A percentile compares a stretch with the other conserved stretches of the same genome.
These are phyloP conservation scores for human (Homo sapiens) DNA, from an alignment of 2,113 vertebrate genomes.

Conservation along the genomic window GRCh38 chr16:6317001-6317500, in stretches of 20 bases:
- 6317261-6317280: neutral
- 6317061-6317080: constrained; percentile 61
- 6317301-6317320: neutral
- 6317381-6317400: rapidly evolving
- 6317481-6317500: neutral
- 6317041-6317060: constrained; percentile 82
- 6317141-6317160: neutral
- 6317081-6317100: neutral
- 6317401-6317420: neutral
- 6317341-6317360: neutral
- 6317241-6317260: neutral
- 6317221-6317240: neutral
- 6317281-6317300: neutral
- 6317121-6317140: neutral
- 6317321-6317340: neutral
- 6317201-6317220: neutral
- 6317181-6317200: neutral
- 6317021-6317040: constrained; percentile 81
- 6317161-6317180: neutral
- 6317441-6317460: neutral
- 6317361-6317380: neutral
- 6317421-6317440: neutral
- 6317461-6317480: neutral
- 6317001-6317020: constrained; percentile 83
- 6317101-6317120: neutral